Evolutionary conservation across 2,113 vertebrate genomes (phyloP).

Genomic region (Anarhynchus alexandrinus): DNA sequence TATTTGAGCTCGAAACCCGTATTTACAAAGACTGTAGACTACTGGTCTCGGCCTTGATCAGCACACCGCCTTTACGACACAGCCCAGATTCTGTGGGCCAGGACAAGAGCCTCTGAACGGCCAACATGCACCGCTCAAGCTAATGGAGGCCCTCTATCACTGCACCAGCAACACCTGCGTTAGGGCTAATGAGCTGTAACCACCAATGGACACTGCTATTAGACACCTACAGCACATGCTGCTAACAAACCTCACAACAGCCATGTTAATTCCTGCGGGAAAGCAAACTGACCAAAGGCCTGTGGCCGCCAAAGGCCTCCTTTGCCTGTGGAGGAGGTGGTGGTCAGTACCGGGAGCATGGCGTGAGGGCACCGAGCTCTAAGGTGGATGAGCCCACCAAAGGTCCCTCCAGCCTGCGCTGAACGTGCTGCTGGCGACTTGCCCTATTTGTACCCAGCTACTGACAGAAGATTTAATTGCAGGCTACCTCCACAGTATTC

Average conservation of each 20-base stretch:
- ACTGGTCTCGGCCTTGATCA: neutral
- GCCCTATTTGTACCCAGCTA: neutral
- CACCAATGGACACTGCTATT: neutral
- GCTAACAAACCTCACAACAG: neutral
- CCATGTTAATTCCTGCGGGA: neutral
- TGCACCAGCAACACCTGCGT: neutral
- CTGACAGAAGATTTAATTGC: neutral
- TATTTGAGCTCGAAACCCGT: neutral
- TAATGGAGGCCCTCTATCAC: neutral
- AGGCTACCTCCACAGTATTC: neutral
- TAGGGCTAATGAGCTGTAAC: fast-evolving
- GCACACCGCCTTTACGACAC: neutral
- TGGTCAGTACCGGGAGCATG: fast-evolving
- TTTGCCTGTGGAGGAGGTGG: neutral
- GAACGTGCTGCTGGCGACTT: neutral
- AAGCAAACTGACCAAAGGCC: neutral
- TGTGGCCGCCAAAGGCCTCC: neutral
- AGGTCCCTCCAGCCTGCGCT: neutral
- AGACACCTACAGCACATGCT: fast-evolving
- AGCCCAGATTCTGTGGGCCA: neutral
- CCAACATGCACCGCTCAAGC: fast-evolving
- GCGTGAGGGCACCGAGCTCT: fast-evolving
- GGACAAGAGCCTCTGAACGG: neutral
- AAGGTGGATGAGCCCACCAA: fast-evolving
- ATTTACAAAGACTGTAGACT: neutral